These are phyloP conservation scores for Ailurus styani DNA, from an alignment of 2,113 vertebrate species.

Conservation along the genomic window DNA sequence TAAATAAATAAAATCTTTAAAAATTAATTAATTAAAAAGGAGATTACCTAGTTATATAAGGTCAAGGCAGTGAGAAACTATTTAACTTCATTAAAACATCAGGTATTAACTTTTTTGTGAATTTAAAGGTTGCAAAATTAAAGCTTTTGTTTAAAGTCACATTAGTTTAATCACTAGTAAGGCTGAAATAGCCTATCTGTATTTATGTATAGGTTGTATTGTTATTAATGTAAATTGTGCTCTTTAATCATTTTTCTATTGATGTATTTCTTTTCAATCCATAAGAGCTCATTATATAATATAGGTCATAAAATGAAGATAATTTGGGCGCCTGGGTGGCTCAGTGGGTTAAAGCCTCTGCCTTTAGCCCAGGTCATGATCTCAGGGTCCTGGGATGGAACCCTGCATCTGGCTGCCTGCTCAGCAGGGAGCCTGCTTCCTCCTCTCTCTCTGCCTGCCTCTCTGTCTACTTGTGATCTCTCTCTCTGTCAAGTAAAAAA, in stretches of 20 bases:
- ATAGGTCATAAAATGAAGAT: not conserved
- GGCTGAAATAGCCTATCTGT: not conserved
- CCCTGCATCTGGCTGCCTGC: no score
- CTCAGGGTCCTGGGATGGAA: no score
- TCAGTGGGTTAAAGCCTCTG: no score
- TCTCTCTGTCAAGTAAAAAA: no score
- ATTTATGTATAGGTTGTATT: not conserved
- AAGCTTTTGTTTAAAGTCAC: not conserved
- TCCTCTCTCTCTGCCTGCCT: no score
- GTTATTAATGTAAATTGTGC: not conserved
- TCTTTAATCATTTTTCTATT: not conserved
- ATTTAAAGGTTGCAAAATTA: not conserved
- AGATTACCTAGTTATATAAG: not conserved
- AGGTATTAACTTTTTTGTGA: not conserved
- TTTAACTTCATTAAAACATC: not conserved
- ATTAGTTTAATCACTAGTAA: not conserved
- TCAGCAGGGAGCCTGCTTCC: no score
- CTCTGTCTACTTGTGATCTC: no score
- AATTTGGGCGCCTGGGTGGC: no score
- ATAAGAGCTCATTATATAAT: not conserved
- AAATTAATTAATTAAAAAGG: not conserved
- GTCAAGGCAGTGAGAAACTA: not conserved
- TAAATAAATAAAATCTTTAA: no score
- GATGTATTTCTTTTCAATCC: not conserved
- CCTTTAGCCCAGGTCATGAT: no score